Conservation (phyloP, 2,113 vertebrate species). For the Gobio gobio region DNA sequence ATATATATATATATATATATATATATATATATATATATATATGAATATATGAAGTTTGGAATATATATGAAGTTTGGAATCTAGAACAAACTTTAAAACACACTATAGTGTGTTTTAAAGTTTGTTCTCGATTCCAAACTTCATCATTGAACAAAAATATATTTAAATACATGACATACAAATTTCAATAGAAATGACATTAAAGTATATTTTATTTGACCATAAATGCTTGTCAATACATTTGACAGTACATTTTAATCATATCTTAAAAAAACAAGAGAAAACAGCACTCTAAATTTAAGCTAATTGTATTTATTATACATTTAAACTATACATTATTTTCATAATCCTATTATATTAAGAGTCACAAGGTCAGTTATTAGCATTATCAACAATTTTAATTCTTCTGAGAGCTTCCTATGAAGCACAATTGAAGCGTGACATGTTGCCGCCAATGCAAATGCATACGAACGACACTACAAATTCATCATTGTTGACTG, state of each 20-base stretch:
- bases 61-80: no score
- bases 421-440: conserved; percentile 11
- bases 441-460: conserved; percentile 5
- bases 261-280: not conserved
- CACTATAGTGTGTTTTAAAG: not conserved
- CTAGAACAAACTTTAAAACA: no score
- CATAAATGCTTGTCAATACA: not conserved
- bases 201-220: not conserved
- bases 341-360: not conserved
- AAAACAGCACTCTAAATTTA: no score
- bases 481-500: conserved; percentile 3
- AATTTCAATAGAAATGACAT: not conserved
- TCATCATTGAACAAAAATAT: not conserved
- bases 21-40: no score
- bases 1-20: no score
- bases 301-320: not conserved
- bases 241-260: not conserved
- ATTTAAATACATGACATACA: not conserved
- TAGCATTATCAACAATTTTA: not conserved
- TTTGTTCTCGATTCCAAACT: no score
- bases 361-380: not conserved
- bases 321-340: not conserved
- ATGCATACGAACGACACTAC: not conserved
- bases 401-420: not conserved
- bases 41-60: no score